phyloP scores from a whole-genome alignment of 1,140 invertebrate species.

The Eubasilissa regina region DNA sequence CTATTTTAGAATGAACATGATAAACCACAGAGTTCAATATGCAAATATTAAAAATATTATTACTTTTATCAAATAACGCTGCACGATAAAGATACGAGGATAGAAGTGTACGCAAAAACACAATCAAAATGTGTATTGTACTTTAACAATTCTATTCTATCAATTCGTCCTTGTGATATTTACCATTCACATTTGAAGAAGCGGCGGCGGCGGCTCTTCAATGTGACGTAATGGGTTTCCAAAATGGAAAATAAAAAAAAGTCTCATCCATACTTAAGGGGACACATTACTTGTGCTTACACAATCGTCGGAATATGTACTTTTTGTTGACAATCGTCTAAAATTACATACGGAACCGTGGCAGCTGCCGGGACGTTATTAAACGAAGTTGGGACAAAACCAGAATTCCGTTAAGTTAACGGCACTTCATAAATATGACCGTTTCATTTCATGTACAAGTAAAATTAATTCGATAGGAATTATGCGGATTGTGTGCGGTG shows the following conservation, averaged over 20 bases:
- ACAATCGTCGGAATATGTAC: conserved; percentile 32
- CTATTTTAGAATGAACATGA: no score
- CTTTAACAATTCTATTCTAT: conserved; percentile 2
- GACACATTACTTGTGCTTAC: conserved; percentile 46
- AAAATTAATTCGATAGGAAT: not conserved
- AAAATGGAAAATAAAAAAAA: conserved; percentile 13
- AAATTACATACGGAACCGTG: conserved; percentile 48
- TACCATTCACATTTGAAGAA: conserved; percentile 2
- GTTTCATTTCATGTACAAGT: not conserved
- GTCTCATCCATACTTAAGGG: conserved; percentile 24
- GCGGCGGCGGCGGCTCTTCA: conserved; percentile 12
- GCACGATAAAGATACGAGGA: no score
- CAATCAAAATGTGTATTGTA: not conserved
- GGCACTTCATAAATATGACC: conserved; percentile 5
- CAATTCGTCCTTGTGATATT: conserved; percentile 1
- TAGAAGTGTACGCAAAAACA: not conserved
- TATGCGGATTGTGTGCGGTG: not conserved
- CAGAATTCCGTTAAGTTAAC: not conserved
- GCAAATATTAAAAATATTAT: no score
- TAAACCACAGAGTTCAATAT: no score
- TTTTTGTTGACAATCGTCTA: conserved; percentile 51
- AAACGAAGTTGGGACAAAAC: not conserved
- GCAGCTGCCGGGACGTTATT: conserved; percentile 36
- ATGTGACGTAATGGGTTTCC: conserved; percentile 28
- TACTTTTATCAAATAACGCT: no score